Evolutionary conservation across 2,797 vertebrate genomes (phyloP).

Genomic region (Hipposideros larvatus): DNA sequence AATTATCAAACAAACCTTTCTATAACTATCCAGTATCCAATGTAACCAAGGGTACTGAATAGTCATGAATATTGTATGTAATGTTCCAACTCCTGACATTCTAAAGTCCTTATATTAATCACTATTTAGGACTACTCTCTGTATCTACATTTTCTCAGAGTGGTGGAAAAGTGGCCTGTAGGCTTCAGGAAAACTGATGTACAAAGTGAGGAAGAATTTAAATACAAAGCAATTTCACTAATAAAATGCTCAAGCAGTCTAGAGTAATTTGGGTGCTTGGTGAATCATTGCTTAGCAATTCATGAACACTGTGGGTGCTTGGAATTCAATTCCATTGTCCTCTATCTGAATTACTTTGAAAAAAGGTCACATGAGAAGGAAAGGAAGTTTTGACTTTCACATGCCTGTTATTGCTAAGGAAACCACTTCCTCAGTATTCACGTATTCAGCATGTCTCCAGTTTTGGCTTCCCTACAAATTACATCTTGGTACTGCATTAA

Average conservation of each 20-base stretch:
- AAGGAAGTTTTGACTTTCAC: conserved; percentile 92
- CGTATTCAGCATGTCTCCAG: conserved; percentile 86
- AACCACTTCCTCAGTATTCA: conserved; percentile 89
- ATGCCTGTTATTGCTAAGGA: conserved; percentile 90
- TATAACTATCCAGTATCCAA: not conserved
- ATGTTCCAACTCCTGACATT: not conserved
- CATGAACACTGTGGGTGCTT: conserved; percentile 85
- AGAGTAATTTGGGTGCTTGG: conserved; percentile 76
- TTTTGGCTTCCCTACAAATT: conserved; percentile 85
- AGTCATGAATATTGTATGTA: not conserved
- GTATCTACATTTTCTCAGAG: conserved; percentile 2
- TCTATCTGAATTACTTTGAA: conserved; percentile 87
- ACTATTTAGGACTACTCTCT: not conserved
- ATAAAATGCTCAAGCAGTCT: conserved; percentile 83
- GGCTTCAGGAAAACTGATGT: conserved; percentile 42
- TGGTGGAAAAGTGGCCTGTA: conserved; percentile 12
- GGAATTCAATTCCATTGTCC: conserved; percentile 89
- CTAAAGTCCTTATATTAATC: conserved; percentile 19
- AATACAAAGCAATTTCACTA: conserved; percentile 82
- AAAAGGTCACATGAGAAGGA: conserved; percentile 89
- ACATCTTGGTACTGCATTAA: conserved; percentile 77
- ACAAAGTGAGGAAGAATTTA: conserved; percentile 60
- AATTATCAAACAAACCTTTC: conserved; percentile 18
- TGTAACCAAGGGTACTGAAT: not conserved
- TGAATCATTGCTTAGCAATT: conserved; percentile 77